phyloP scores from a whole-genome alignment of 2,888 invertebrate species.

The Eurois occulta region DNA sequence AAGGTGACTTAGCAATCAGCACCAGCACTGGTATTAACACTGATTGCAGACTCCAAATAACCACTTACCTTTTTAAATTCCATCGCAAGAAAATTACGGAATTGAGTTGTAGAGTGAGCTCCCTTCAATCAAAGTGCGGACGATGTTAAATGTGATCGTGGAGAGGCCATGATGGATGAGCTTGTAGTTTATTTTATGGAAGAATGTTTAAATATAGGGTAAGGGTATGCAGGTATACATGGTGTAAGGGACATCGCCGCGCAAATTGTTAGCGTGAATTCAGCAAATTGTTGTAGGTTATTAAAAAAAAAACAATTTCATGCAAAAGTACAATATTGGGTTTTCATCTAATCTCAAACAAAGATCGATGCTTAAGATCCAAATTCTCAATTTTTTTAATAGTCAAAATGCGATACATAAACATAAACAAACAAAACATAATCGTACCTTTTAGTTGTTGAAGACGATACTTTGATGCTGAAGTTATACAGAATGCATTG shows the following conservation, averaged over 20 bases:
- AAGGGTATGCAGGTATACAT: background rate
- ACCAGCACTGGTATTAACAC: background rate
- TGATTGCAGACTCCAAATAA: constrained; percentile 28
- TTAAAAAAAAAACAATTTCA: background rate
- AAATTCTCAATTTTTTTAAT: too few species aligned
- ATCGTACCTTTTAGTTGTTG: background rate
- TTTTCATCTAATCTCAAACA: background rate
- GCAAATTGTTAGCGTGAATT: background rate
- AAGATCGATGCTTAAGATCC: too few species aligned
- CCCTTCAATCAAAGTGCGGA: constrained; percentile 18
- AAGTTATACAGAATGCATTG: background rate
- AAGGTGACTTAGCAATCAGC: constrained; percentile 13
- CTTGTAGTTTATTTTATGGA: background rate
- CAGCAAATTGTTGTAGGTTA: background rate
- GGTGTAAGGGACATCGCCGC: background rate
- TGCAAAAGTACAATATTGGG: background rate
- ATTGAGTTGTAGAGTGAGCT: constrained; percentile 26
- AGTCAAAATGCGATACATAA: background rate
- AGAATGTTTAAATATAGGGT: constrained; percentile 9
- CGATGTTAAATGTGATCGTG: background rate
- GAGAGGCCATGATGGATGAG: constrained; percentile 14
- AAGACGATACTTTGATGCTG: background rate
- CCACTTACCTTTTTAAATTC: constrained; percentile 47
- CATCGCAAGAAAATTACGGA: constrained; percentile 12
- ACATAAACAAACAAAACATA: background rate